A percentile compares a stretch with the other conserved stretches of the same genome.
Conservation (phyloP, 2,888 invertebrate species). For the Agriopis leucophaearia region DNA sequence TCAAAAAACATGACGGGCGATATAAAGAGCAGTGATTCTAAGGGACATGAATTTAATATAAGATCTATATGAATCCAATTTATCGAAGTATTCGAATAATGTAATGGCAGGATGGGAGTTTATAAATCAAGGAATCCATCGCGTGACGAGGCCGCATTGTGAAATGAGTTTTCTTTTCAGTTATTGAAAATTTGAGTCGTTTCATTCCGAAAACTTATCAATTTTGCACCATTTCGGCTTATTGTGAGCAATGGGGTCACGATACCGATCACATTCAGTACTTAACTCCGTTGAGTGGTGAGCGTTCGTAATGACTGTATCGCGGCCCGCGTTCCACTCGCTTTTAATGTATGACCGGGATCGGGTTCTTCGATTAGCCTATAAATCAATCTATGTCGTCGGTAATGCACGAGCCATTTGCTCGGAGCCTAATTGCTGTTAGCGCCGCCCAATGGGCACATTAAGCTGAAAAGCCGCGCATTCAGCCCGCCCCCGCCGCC, state of each 20-base stretch:
- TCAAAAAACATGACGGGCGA: conserved; percentile 75
- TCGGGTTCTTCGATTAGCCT: conserved; percentile 62
- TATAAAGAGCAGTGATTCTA: conserved; percentile 71
- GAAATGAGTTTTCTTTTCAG: conserved; percentile 65
- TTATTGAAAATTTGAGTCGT: conserved; percentile 60
- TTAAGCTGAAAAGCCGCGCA: conserved; percentile 74
- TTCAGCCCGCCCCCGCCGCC: conserved; percentile 58
- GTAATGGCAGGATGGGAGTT: conserved; percentile 56
- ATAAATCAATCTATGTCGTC: conserved; percentile 84
- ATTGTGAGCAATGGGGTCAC: conserved; percentile 70
- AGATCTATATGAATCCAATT: conserved; percentile 69
- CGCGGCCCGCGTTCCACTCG: conserved; percentile 58
- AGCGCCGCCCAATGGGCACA: conserved; percentile 83
- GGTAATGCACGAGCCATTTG: conserved; percentile 85
- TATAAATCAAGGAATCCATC: conserved; percentile 61
- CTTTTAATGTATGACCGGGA: conserved; percentile 63
- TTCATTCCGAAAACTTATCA: conserved; percentile 63
- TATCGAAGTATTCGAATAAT: conserved; percentile 56
- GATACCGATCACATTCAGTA: conserved; percentile 69
- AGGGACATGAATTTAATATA: conserved; percentile 76
- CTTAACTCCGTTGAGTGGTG: conserved; percentile 60
- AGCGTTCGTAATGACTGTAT: conserved; percentile 74
- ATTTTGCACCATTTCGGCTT: conserved; percentile 64
- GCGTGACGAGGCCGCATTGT: conserved; percentile 65
- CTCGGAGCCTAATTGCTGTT: conserved; percentile 82